Evolutionary conservation across 2,888 invertebrate species (phyloP).

Genomic region (Caenorhabditis virilis): DNA sequence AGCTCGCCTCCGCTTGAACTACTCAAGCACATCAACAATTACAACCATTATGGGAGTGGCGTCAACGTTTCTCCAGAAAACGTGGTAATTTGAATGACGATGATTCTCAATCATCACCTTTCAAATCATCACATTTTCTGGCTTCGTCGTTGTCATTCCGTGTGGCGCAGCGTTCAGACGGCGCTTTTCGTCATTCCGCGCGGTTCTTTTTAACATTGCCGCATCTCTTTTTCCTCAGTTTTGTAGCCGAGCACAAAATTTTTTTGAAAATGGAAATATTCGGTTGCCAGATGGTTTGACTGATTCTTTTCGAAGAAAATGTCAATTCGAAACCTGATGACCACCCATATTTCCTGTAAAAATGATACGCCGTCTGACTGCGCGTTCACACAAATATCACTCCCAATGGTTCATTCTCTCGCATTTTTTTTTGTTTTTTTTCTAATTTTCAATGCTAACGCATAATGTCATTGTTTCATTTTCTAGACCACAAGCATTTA

Average conservation of each 20-base stretch:
- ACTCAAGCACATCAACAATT: constrained; percentile 52
- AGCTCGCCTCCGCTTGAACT: constrained; percentile 57
- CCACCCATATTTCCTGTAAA: constrained; percentile 31
- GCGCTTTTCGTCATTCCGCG: constrained; percentile 55
- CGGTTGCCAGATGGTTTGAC: constrained; percentile 36
- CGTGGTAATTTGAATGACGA: constrained; percentile 4
- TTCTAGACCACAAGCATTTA: too few relatives aligned
- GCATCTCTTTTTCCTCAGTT: constrained; percentile 32
- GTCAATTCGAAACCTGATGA: constrained; percentile 35
- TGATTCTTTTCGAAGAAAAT: constrained; percentile 13
- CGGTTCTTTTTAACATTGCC: constrained; percentile 30
- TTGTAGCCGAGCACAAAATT: constrained; percentile 20
- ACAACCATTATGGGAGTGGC: constrained; percentile 53
- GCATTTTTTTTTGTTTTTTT: constrained; percentile 4
- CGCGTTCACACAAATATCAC: constrained; percentile 40
- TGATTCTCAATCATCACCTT: constrained; percentile 12
- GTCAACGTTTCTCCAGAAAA: constrained; percentile 32
- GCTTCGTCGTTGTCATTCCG: constrained; percentile 28
- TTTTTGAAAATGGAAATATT: constrained; percentile 29
- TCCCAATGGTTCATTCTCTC: constrained; percentile 18
- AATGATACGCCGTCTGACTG: constrained; percentile 38
- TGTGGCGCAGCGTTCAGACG: constrained; percentile 55
- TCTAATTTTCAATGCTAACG: too few relatives aligned
- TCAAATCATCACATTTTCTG: constrained; percentile 5
- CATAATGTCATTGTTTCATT: too few relatives aligned